Evolutionary conservation across 2,797 vertebrate genomes (phyloP), one percentile per base, ranked within the genome.

Genomic region (Furcifer pardalis): DNA sequence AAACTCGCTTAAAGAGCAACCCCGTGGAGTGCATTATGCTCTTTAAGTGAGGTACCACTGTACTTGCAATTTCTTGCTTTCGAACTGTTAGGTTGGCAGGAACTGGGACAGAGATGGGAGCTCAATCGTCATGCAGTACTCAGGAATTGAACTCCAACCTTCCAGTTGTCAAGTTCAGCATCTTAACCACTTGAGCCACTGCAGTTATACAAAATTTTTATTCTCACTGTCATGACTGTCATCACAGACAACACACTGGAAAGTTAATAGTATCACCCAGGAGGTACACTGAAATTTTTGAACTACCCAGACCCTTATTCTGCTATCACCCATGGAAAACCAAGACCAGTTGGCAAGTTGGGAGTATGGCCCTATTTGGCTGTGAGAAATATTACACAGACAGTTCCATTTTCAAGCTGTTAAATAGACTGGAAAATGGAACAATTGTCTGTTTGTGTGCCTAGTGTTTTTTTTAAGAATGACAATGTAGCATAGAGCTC

Each of bases 371-470:
- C 40, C 77, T 46, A 77, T 81, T 81, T 86, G 52, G 73, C 74
- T 77, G 49, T 35, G 60, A 85, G 76, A 56, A 76, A 71, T 21
- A 62, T 71, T 79, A 72, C n/a, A 35, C 30, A 79, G 49, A 62
- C 42, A 71, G 84, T 85, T 59, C 73, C 77, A 73, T 74, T 81
- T 76, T 86, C 79, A 81, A 46, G 49, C 60, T 40, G 79, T 86
- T 86, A 86, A 86, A 81, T 81, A 86, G 84, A 77, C 52, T 86
- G 79, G 84, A 86, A 86, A 86, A 86, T 86, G 84, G 73, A 71
- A n/a, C 60, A 86, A 86, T 46, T 81, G 84, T 63, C 71, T 85
- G 32, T 76, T 63, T 81, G 77, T 42, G 25, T 71, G 84, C 79
- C 83, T 63, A 52, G 56, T 5, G 60, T 63, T 60, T 46, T 84